These are phyloP conservation scores for Mechanitis messenoides DNA, from an alignment of 2,888 invertebrate genomes.

Conservation along the genomic window DNA sequence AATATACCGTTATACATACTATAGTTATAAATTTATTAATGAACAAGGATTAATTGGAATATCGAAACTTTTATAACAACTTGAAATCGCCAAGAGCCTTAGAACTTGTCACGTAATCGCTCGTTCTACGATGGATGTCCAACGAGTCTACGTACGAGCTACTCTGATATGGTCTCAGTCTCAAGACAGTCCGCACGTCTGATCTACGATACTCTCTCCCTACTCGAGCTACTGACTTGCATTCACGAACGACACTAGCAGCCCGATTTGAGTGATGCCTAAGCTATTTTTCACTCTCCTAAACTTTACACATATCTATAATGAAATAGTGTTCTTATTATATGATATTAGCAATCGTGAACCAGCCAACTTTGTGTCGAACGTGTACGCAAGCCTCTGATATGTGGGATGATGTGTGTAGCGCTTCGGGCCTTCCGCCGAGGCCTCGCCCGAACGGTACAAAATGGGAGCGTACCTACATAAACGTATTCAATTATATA, in stretches of 20 bases:
- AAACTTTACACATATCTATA: background rate
- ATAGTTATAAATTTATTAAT: slow-evolving; percentile 57
- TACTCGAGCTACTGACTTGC: slow-evolving; percentile 70
- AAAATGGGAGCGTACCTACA: slow-evolving; percentile 66
- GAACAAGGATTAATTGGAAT: slow-evolving; percentile 61
- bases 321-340: slow-evolving; percentile 3
- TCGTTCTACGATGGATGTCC: slow-evolving; percentile 70
- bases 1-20: slow-evolving; percentile 51
- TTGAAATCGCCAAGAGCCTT: slow-evolving; percentile 41
- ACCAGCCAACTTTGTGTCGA: slow-evolving; percentile 37
- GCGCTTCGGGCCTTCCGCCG: slow-evolving; percentile 56
- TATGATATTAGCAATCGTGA: slow-evolving; percentile 6
- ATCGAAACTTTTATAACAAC: slow-evolving; percentile 50
- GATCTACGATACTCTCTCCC: slow-evolving; percentile 71
- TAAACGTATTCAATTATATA: slow-evolving; percentile 67
- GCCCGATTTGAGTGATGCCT: slow-evolving; percentile 14
- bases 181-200: slow-evolving; percentile 73
- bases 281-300: slow-evolving; percentile 10
- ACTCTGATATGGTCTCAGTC: slow-evolving; percentile 76
- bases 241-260: slow-evolving; percentile 51
- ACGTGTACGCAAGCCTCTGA: slow-evolving; percentile 67
- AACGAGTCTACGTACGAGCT: slow-evolving; percentile 58
- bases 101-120: slow-evolving; percentile 41
- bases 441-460: slow-evolving; percentile 55
- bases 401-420: slow-evolving; percentile 75